Evolutionary conservation across 2,113 vertebrate genomes (phyloP), one percentile per base, ranked within the genome.

Genomic region (Ophthalmolycus amberensis): DNA sequence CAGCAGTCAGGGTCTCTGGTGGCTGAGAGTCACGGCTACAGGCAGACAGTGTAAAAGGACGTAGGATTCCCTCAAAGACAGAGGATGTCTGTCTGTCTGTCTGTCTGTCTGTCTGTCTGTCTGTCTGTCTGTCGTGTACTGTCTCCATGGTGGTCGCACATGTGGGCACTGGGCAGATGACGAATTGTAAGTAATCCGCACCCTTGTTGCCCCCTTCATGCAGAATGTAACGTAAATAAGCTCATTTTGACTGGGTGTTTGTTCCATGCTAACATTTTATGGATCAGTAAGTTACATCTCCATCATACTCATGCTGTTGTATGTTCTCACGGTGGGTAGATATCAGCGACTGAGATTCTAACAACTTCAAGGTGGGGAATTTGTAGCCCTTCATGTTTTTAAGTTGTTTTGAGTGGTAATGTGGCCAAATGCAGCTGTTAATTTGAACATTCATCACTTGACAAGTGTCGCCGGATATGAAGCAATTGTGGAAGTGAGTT

Each of bases 401-500:
- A 29, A 14, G n/a, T 66, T 56, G 29, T 66, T 68, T 63, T 6
- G n/a, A 59, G 38, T 32, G 38, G 6, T 72, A 59, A 40, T 65
- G 32, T 65, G 42, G 34, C 62, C 63, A 74, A 5, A 15, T 25
- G 20, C 59, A 85, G 77, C 44, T 38, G 64, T 85, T 81, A 32
- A 83, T 73, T 46, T 74, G 34, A 68, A 8, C 73, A 27, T 64
- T 80, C 54, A 50, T 22, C 9, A 59, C 84, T 67, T 50, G 27
- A 67, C 69, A 66, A 52, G 18, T 37, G 42, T 29, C 32, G 22
- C 38, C 74, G 62, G 50, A 82, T 54, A 37, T 63, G 18, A 82
- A 75, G 75, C 81, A 81, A 88, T 80, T 79, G 69, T 90, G 90
- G 87, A 93, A 90, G 88, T 77, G 68, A 88, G 78, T 71, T 77